A percentile compares a stretch with the other conserved stretches of the same genome.
Evolutionary conservation across 2,888 invertebrate genomes (phyloP).

Genomic region (Cephalotes varians): DNA sequence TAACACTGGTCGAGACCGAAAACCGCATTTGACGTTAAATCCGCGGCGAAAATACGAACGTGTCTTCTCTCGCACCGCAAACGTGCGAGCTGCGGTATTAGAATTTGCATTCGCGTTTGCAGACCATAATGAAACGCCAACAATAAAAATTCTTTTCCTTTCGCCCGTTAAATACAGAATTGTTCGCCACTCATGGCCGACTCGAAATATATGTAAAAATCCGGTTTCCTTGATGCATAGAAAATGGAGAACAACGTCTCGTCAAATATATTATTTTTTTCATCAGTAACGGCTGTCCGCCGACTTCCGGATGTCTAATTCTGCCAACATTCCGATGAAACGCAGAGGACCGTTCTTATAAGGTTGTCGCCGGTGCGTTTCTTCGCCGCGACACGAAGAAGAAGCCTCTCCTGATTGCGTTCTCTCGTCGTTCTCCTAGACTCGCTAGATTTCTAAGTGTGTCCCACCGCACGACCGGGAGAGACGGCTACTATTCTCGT

Average conservation of each 20-base stretch:
- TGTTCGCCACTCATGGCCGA: neutral
- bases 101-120: slow-evolving; percentile 67
- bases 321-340: neutral
- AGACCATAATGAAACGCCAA: slow-evolving; percentile 43
- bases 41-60: slow-evolving; percentile 23
- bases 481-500: slow-evolving; percentile 85
- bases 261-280: slow-evolving; percentile 9
- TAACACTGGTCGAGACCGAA: neutral
- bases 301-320: slow-evolving; percentile 28
- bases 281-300: neutral
- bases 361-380: neutral
- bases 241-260: neutral
- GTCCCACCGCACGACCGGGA: slow-evolving; percentile 71
- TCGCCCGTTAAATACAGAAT: neutral
- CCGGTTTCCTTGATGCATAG: neutral
- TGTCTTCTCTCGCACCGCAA: slow-evolving; percentile 58
- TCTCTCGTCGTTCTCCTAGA: slow-evolving; percentile 54
- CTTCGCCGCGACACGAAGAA: slow-evolving; percentile 6
- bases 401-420: neutral
- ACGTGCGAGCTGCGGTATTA: slow-evolving; percentile 64
- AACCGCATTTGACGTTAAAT: slow-evolving; percentile 1
- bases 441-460: slow-evolving; percentile 64
- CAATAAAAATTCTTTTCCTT: neutral
- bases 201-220: neutral
- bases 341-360: slow-evolving; percentile 8